Evolutionary conservation across 2,797 vertebrate genomes (phyloP).

Genomic region (Microctenopoma stevenorrisi): DNA sequence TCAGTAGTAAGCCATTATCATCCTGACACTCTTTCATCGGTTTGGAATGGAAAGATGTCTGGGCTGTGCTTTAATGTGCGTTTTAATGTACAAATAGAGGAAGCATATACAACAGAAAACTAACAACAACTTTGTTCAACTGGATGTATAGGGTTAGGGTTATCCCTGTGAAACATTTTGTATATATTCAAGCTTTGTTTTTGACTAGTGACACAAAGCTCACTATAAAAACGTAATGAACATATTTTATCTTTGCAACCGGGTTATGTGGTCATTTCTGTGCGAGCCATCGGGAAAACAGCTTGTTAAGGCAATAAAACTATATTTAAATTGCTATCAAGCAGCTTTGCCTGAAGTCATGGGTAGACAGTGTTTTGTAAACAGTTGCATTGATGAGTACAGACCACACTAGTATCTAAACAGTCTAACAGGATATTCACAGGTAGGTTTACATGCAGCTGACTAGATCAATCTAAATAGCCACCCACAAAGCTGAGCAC

Average conservation of each 20-base stretch:
- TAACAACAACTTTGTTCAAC: not conserved
- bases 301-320: constrained; percentile 25
- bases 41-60: constrained; percentile 32
- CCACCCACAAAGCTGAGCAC: not conserved
- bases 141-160: not conserved
- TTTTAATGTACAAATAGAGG: not conserved
- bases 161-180: not conserved
- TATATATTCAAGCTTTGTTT: not conserved
- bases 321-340: constrained; percentile 21
- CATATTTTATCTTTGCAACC: not conserved
- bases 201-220: not conserved
- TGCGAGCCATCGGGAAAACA: not conserved
- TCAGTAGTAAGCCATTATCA: constrained; percentile 24
- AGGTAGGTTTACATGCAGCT: not conserved
- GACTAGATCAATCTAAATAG: not conserved
- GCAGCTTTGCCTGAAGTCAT: not conserved
- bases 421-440: not conserved
- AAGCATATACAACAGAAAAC: constrained; percentile 7
- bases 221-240: not conserved
- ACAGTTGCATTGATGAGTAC: not conserved
- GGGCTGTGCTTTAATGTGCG: not conserved
- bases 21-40: constrained; percentile 1
- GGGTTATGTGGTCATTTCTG: constrained; percentile 5
- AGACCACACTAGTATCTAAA: not conserved
- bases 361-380: not conserved